Evolutionary conservation across 2,888 invertebrate species (phyloP).

Genomic region (Tolmerus cingulatus): DNA sequence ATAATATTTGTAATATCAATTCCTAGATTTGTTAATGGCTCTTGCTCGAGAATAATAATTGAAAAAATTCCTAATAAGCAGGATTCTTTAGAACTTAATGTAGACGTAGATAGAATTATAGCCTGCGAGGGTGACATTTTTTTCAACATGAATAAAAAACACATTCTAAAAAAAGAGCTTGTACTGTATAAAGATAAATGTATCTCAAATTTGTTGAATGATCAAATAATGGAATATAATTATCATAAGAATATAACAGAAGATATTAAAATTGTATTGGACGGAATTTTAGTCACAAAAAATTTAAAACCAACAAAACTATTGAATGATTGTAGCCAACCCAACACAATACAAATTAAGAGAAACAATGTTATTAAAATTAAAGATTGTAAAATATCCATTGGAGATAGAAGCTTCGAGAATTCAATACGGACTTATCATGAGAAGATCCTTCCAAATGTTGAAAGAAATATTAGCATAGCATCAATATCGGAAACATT

Average conservation of each 20-base stretch:
- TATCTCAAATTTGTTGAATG: slow-evolving; percentile 15
- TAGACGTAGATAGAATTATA: neutral
- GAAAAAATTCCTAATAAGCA: slow-evolving; percentile 38
- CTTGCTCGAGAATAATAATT: neutral
- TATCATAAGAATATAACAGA: slow-evolving; percentile 6
- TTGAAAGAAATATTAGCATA: neutral
- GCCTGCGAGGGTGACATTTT: neutral
- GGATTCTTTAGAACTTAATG: slow-evolving; percentile 18
- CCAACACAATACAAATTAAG: neutral
- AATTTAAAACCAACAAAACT: neutral
- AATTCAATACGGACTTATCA: neutral
- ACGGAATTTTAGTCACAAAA: slow-evolving; percentile 1
- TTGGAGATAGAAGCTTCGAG: neutral
- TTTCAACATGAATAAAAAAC: neutral
- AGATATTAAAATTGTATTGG: neutral
- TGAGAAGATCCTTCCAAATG: neutral
- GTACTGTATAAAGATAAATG: slow-evolving; percentile 8
- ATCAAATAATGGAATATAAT: slow-evolving; percentile 7
- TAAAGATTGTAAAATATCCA: slow-evolving; percentile 16
- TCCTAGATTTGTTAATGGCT: neutral
- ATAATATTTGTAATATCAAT: slow-evolving; percentile 32
- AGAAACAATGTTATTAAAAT: slow-evolving; percentile 19
- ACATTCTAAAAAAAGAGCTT: slow-evolving; percentile 1
- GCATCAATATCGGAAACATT: neutral
- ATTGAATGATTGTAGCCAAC: slow-evolving; percentile 9